Percentiles rank a stretch among this genome's conserved stretches.
Evolutionary conservation across 2,113 vertebrate genomes (phyloP).

Genomic region (Mus pahari): DNA sequence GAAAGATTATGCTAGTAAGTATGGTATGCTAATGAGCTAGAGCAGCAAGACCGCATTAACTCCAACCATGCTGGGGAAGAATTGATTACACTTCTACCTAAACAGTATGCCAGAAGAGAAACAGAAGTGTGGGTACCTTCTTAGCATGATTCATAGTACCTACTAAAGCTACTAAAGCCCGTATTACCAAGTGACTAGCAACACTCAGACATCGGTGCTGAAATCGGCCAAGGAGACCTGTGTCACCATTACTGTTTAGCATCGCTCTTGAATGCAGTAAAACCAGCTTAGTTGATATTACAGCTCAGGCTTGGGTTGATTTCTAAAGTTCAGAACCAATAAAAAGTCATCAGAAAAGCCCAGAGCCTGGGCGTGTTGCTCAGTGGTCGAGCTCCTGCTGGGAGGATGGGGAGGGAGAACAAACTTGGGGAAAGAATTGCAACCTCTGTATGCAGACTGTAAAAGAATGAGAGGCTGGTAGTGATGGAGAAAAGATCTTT

Average conservation of each 20-base stretch:
- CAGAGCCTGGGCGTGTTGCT: not conserved
- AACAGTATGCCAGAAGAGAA: slow-evolving; percentile 62
- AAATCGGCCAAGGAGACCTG: not conserved
- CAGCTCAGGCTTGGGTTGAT: not conserved
- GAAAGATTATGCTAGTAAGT: slow-evolving; percentile 73
- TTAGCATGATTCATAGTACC: slow-evolving; percentile 47
- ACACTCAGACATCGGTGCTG: not conserved
- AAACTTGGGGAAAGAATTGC: not conserved
- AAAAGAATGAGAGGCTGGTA: not conserved
- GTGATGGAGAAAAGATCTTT: not conserved
- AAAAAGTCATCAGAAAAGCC: not conserved
- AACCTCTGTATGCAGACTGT: not conserved
- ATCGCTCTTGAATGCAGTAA: not conserved
- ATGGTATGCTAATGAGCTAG: slow-evolving; percentile 61
- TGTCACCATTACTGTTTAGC: not conserved
- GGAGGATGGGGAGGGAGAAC: too few relatives aligned
- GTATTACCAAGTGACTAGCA: slow-evolving; percentile 28
- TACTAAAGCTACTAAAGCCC: slow-evolving; percentile 40
- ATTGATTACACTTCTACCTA: slow-evolving; percentile 68
- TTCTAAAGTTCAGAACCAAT: slow-evolving; percentile 45
- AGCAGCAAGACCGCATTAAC: slow-evolving; percentile 40
- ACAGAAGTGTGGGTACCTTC: slow-evolving; percentile 12
- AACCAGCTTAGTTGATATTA: not conserved
- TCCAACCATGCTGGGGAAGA: slow-evolving; percentile 27
- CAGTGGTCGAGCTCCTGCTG: not conserved